Evolutionary conservation across 2,797 vertebrate genomes (phyloP), one percentile per base, ranked within the genome.

Genomic region (Chelon auratus): DNA sequence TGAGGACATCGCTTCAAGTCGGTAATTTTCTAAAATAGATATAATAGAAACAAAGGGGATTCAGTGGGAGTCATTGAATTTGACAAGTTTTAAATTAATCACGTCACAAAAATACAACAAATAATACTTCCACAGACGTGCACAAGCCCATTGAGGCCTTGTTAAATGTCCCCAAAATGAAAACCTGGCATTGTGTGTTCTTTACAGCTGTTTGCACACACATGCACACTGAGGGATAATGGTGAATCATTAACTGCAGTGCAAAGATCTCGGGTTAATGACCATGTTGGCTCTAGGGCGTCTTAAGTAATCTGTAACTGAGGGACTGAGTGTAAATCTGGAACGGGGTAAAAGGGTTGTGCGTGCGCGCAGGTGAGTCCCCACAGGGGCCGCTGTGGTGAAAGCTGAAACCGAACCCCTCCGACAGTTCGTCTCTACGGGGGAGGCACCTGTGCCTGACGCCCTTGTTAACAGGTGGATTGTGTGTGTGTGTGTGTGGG

Each of bases 221-320:
- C 43, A 45, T 9, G 11, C 45, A 55, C 51, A 51, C 43, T 45
- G 17, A 47, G 37, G 2, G 30, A 62, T 48, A 55, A 78, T 53
- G 62, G 62, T 17, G 67, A 86, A 87, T 83, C 81, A 83, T 89
- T 86, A 80, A 85, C 79, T 40, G 71, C 66, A 59, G 59, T 62
- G 70, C 69, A 85, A 66, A 77, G 67, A 82, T 63, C 54, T 2
- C 14, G 15, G 81, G 80, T 88, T 87, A 92, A 93, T 80, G 86
- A 72, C 72, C 80, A 40, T 2, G 43, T 74, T 76, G 68, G 58
- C 83, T 74, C 26, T 51, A 10, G 62, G 69, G 72, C 48, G 56
- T 51, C 53, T 57, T 67, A 8, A 72, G 74, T 78, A 71, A 90
- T 78, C 63, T 81, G 70, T 57, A 66, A 73, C 72, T 62, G 69